These are phyloP conservation scores for Synanthedon formicaeformis DNA, from an alignment of 2,888 invertebrate species.

Conservation along the genomic window DNA sequence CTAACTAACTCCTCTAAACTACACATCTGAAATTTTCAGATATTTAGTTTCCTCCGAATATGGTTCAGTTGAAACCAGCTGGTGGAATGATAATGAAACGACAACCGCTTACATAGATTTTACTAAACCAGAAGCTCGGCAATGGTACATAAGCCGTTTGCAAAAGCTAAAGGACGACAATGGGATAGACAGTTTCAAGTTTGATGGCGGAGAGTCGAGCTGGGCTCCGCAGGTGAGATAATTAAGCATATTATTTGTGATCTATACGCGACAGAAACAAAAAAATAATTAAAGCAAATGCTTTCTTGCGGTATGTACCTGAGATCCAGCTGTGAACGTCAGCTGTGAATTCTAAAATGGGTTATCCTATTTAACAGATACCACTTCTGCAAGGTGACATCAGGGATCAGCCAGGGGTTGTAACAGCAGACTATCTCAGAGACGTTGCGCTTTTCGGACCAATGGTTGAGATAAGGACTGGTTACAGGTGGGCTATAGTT, in stretches of 20 bases:
- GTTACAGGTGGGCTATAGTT: slow-evolving; percentile 32
- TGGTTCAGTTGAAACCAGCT: slow-evolving; percentile 58
- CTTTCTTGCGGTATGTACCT: too few relatives aligned
- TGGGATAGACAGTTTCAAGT: slow-evolving; percentile 82
- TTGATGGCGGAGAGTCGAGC: slow-evolving; percentile 81
- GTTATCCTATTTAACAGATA: slow-evolving; percentile 23
- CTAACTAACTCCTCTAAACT: too few relatives aligned
- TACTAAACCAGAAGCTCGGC: slow-evolving; percentile 73
- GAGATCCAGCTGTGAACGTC: too few relatives aligned
- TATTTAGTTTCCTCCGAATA: slow-evolving; percentile 59
- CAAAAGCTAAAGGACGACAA: slow-evolving; percentile 63
- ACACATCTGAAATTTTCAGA: slow-evolving; percentile 18
- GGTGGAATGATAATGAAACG: slow-evolving; percentile 66
- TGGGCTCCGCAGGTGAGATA: slow-evolving; percentile 70
- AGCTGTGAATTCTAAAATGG: too few relatives aligned
- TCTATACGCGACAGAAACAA: too few relatives aligned
- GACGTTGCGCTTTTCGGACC: slow-evolving; percentile 71
- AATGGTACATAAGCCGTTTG: slow-evolving; percentile 71
- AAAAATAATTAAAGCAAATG: too few relatives aligned
- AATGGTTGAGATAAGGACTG: slow-evolving; percentile 65
- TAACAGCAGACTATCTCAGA: slow-evolving; percentile 68
- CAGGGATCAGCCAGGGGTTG: slow-evolving; percentile 63
- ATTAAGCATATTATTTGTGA: too few relatives aligned
- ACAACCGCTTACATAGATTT: slow-evolving; percentile 76
- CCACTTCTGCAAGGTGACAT: slow-evolving; percentile 46